Evolutionary conservation across 2,113 vertebrate species (phyloP).

Genomic region (Colistium nudipinnis): DNA sequence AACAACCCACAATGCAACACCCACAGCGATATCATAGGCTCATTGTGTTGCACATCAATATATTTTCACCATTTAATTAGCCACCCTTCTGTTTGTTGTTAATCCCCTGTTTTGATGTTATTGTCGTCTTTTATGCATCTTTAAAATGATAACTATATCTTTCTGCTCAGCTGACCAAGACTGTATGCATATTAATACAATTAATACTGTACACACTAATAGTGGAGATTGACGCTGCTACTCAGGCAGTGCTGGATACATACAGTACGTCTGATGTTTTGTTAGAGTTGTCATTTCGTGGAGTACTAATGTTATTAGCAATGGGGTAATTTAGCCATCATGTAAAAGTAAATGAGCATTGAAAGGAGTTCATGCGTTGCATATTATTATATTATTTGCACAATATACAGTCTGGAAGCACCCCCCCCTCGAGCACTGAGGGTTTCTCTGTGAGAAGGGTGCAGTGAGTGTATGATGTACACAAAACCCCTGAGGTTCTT

Average conservation of each 20-base stretch:
- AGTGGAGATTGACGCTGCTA: not conserved
- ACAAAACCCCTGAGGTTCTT: not conserved
- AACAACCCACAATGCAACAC: conserved; percentile 1
- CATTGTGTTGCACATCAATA: not conserved
- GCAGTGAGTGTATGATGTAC: not conserved
- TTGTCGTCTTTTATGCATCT: too few relatives aligned
- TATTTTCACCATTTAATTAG: not conserved
- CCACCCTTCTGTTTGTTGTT: not conserved
- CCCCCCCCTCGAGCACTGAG: not conserved
- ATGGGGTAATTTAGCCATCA: not conserved
- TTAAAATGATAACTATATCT: too few relatives aligned
- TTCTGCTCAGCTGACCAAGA: too few relatives aligned
- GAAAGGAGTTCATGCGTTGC: not conserved
- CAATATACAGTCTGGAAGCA: not conserved
- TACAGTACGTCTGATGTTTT: not conserved
- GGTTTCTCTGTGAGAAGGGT: not conserved
- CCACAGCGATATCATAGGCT: not conserved
- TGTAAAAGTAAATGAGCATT: not conserved
- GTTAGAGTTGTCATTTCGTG: not conserved
- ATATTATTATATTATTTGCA: not conserved
- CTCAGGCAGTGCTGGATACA: not conserved
- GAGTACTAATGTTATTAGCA: not conserved
- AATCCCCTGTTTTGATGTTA: too few relatives aligned
- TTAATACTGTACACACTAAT: too few relatives aligned
- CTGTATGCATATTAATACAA: too few relatives aligned